A percentile compares a stretch with the other conserved stretches of the same genome.
Evolutionary conservation across 2,113 vertebrate genomes (phyloP).

Genomic region (Lagopus leucura): DNA sequence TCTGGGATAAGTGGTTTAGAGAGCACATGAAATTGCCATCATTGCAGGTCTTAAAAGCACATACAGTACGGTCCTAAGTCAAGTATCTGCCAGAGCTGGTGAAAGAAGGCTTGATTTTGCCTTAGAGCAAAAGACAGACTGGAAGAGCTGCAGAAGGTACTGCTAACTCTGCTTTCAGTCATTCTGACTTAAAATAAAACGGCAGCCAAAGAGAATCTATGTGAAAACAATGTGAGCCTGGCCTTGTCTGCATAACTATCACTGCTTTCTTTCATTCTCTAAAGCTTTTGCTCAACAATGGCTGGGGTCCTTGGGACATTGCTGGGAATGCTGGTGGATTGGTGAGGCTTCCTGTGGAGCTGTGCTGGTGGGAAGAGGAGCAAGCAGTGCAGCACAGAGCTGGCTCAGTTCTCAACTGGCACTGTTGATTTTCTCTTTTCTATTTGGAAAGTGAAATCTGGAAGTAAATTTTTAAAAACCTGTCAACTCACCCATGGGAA

Average conservation of each 20-base stretch:
- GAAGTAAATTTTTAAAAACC: constrained; percentile 1
- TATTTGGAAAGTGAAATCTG: not conserved
- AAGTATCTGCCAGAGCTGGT: not conserved
- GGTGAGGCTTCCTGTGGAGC: not conserved
- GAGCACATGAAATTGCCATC: not conserved
- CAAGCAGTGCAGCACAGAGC: accelerated
- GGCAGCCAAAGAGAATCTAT: not conserved
- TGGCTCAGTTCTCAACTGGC: not conserved
- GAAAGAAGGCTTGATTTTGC: not conserved
- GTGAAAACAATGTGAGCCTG: not conserved
- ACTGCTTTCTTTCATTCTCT: not conserved
- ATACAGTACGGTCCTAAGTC: not conserved
- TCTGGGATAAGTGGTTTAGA: not conserved
- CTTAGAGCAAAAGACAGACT: not conserved
- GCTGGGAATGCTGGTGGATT: not conserved
- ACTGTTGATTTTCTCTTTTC: not conserved
- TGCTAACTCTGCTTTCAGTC: not conserved
- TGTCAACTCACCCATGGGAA: constrained; percentile 18
- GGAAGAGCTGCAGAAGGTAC: not conserved
- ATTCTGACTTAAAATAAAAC: not conserved
- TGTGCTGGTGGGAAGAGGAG: not conserved
- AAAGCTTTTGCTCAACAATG: not conserved
- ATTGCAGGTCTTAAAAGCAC: not conserved
- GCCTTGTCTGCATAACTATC: not conserved
- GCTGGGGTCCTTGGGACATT: not conserved